These are phyloP conservation scores for Phocoena phocoena DNA, from an alignment of 2,113 vertebrate species.

Conservation along the genomic window DNA sequence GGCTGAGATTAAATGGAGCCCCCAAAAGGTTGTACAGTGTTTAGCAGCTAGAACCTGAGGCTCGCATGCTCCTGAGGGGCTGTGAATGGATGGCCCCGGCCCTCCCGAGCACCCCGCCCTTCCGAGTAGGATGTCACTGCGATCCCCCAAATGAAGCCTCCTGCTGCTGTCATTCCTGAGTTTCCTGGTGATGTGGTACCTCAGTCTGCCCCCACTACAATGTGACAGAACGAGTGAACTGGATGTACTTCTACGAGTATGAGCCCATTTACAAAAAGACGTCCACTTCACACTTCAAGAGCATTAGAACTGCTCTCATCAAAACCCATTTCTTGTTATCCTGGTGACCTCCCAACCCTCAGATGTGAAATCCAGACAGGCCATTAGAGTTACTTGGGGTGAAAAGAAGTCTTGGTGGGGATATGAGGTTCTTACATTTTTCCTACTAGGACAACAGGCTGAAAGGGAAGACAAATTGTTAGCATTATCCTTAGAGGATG, in stretches of 20 bases:
- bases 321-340: conserved; percentile 79
- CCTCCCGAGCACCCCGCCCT: background rate
- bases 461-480: background rate
- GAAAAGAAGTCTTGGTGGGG: conserved; percentile 78
- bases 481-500: conserved; percentile 76
- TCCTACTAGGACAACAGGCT: conserved; percentile 75
- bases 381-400: conserved; percentile 78
- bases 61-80: background rate
- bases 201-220: conserved; percentile 36
- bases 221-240: background rate
- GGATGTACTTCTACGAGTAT: conserved; percentile 80
- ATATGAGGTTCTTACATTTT: conserved; percentile 76
- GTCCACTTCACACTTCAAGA: conserved; percentile 71
- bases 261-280: conserved; percentile 69
- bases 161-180: conserved; percentile 56
- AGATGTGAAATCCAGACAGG: conserved; percentile 76
- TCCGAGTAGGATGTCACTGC: background rate
- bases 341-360: conserved; percentile 78
- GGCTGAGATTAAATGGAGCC: background rate
- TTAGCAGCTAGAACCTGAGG: background rate
- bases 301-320: conserved; percentile 50
- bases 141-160: conserved; percentile 65
- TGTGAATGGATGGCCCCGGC: conserved; percentile 27
- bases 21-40: background rate
- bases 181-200: conserved; percentile 50